Evolutionary conservation across 2,113 vertebrate species (phyloP).

Genomic region (Pseudorasbora parva): DNA sequence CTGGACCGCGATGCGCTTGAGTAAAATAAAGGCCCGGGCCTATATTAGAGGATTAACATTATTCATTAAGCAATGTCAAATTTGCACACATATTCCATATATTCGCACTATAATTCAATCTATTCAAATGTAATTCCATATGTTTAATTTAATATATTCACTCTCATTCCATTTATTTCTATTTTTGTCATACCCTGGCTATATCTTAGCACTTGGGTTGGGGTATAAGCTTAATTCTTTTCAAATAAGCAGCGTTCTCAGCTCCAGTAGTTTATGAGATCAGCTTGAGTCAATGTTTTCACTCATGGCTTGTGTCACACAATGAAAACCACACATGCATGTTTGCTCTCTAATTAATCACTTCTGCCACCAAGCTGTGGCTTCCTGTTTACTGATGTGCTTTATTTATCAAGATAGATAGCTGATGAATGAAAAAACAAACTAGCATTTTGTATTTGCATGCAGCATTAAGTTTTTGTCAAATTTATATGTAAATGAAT

Average conservation of each 20-base stretch:
- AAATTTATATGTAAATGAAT: conserved; percentile 58
- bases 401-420: conserved; percentile 57
- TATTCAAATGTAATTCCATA: too few relatives aligned
- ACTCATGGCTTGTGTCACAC: conserved; percentile 13
- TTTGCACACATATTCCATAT: too few relatives aligned
- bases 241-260: neutral
- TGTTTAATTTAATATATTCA: too few relatives aligned
- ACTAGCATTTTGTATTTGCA: conserved; percentile 43
- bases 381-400: conserved; percentile 48
- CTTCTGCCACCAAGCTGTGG: conserved; percentile 35
- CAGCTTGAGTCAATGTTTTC: conserved; percentile 22
- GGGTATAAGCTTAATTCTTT: neutral
- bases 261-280: conserved; percentile 24
- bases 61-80: too few relatives aligned
- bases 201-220: neutral
- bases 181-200: neutral
- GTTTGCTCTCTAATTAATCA: conserved; percentile 51
- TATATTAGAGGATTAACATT: too few relatives aligned
- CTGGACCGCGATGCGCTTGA: too few relatives aligned
- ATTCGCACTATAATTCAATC: too few relatives aligned
- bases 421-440: conserved; percentile 13
- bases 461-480: conserved; percentile 50
- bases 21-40: too few relatives aligned
- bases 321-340: conserved; percentile 42
- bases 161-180: too few relatives aligned